Percentiles rank a stretch among this genome's conserved stretches.
These are phyloP conservation scores for Fragum fragum DNA, from an alignment of 2,888 invertebrate genomes.

Conservation along the genomic window DNA sequence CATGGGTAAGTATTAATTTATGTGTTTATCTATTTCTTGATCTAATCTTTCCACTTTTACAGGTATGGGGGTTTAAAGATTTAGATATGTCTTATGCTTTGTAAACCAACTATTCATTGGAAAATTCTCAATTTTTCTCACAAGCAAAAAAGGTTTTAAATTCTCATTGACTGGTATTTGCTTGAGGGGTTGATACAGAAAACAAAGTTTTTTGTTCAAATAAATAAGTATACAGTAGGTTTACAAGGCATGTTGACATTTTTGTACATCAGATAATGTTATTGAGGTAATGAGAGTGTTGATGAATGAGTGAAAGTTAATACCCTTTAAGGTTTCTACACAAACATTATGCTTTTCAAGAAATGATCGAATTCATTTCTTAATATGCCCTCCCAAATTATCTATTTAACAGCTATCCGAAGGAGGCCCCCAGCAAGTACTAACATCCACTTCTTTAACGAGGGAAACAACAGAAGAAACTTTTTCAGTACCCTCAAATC, in stretches of 20 bases:
- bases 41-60: background rate
- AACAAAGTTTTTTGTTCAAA: too few relatives aligned
- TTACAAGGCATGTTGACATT: too few relatives aligned
- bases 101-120: too few relatives aligned
- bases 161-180: too few relatives aligned
- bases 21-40: constrained; percentile 1
- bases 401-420: constrained; percentile 63
- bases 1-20: constrained; percentile 64
- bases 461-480: constrained; percentile 53
- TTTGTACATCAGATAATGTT: background rate
- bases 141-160: too few relatives aligned
- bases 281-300: background rate
- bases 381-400: constrained; percentile 43
- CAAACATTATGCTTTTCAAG: constrained; percentile 41
- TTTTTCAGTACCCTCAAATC: constrained; percentile 58
- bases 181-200: too few relatives aligned
- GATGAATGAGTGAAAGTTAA: constrained; percentile 1
- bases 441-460: constrained; percentile 44
- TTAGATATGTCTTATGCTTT: too few relatives aligned
- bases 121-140: too few relatives aligned
- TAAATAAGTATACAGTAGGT: too few relatives aligned
- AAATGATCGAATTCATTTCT: constrained; percentile 9
- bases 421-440: constrained; percentile 42
- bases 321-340: constrained; percentile 41
- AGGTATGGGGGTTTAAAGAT: background rate